Evolutionary conservation across 2,113 vertebrate species (phyloP).

Genomic region (Lophotis ruficrista): DNA sequence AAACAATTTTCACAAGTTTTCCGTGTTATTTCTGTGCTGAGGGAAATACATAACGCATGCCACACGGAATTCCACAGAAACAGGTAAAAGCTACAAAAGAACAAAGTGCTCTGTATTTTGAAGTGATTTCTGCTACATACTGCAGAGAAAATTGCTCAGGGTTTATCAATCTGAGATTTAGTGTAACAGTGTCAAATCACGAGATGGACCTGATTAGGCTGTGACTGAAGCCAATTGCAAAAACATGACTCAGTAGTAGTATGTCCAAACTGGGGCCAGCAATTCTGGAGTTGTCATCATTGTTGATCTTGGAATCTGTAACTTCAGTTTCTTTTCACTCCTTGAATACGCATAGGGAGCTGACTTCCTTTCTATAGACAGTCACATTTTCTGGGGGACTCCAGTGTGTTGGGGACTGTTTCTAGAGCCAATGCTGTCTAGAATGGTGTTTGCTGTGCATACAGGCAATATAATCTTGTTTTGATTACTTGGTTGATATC

Average conservation of each 20-base stretch:
- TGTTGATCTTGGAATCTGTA: not conserved
- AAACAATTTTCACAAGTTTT: not conserved
- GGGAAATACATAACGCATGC: not conserved
- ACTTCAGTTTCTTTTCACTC: not conserved
- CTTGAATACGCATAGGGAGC: not conserved
- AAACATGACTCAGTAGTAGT: not conserved
- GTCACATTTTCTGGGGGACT: not conserved
- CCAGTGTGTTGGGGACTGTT: not conserved
- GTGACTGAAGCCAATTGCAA: not conserved
- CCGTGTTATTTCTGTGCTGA: not conserved
- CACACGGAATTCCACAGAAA: not conserved
- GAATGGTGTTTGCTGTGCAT: not conserved
- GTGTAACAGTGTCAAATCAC: not conserved
- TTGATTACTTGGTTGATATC: not conserved
- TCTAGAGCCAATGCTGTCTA: not conserved
- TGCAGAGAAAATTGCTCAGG: conserved; percentile 31
- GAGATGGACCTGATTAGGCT: not conserved
- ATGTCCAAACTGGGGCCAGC: not conserved
- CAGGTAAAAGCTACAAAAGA: not conserved
- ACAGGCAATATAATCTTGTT: not conserved
- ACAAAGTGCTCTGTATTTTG: not conserved
- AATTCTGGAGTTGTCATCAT: not conserved
- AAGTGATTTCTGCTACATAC: not conserved
- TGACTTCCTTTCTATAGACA: not conserved
- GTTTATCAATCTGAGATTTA: not conserved